Conservation (phyloP, 2,113 vertebrate species). For the Pionites leucogaster region DNA sequence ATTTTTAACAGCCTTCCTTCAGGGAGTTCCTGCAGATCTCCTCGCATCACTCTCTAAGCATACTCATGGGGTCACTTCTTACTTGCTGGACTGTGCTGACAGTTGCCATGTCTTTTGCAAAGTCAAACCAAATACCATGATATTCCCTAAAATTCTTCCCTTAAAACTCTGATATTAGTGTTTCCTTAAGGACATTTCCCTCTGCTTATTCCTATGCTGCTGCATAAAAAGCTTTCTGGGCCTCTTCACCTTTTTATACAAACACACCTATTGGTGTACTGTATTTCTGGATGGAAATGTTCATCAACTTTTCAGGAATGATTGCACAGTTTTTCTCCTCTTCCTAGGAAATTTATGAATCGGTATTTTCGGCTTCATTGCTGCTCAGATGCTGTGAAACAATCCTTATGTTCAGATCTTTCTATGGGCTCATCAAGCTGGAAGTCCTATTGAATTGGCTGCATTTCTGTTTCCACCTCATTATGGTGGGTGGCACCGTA, state of each 20-base stretch:
- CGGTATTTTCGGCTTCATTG: slow-evolving; percentile 65
- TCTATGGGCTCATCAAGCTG: slow-evolving; percentile 48
- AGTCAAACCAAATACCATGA: background rate
- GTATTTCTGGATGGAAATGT: background rate
- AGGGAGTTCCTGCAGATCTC: background rate
- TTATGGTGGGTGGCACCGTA: slow-evolving; percentile 50
- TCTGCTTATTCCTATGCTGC: background rate
- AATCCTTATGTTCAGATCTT: slow-evolving; percentile 65
- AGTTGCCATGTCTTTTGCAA: background rate
- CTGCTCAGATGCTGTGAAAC: slow-evolving; percentile 65
- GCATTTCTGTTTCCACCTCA: slow-evolving; percentile 44
- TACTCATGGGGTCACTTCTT: background rate
- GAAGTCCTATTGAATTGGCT: slow-evolving; percentile 46
- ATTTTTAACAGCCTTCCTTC: background rate
- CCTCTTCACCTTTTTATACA: background rate
- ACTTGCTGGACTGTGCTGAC: background rate
- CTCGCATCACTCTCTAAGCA: background rate
- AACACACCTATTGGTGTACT: background rate
- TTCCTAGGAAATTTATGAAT: slow-evolving; percentile 57
- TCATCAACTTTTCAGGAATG: slow-evolving; percentile 3
- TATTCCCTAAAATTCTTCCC: background rate
- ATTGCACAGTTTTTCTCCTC: slow-evolving; percentile 3
- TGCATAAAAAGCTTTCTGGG: background rate
- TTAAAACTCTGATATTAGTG: background rate
- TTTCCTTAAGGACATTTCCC: background rate